These are phyloP conservation scores for Muscicapa comitata DNA, from an alignment of 2,797 vertebrate genomes.

Conservation along the genomic window DNA sequence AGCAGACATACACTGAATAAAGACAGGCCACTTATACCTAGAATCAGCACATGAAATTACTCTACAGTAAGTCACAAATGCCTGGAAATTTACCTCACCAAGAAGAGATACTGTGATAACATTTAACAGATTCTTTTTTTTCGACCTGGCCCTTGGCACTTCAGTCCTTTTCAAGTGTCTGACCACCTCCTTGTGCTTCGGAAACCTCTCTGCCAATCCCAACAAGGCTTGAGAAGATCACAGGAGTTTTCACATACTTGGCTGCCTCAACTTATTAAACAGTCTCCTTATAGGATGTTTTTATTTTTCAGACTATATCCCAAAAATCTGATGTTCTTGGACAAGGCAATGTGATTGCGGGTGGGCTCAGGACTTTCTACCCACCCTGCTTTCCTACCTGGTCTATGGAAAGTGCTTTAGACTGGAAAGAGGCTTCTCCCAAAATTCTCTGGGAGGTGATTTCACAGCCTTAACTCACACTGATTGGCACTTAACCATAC, in stretches of 20 bases:
- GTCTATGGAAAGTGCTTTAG: neutral
- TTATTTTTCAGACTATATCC: conserved; percentile 70
- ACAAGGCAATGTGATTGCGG: conserved; percentile 57
- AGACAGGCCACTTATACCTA: neutral
- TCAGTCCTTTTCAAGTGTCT: conserved; percentile 47
- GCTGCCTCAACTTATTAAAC: conserved; percentile 56
- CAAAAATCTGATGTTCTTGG: conserved; percentile 72
- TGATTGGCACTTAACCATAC: neutral
- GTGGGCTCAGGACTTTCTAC: conserved; percentile 55
- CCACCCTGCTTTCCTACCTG: conserved; percentile 23
- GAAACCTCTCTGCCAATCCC: conserved; percentile 60
- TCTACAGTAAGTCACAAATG: neutral
- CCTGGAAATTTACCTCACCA: conserved; percentile 20
- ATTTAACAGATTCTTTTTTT: conserved; percentile 25
- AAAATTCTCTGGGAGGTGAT: neutral
- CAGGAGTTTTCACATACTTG: conserved; percentile 65
- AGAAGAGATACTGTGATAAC: conserved; percentile 35
- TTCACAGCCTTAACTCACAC: neutral
- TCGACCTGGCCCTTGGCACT: conserved; percentile 21
- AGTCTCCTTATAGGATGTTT: conserved; percentile 72
- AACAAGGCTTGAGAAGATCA: conserved; percentile 63
- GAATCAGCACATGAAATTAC: neutral
- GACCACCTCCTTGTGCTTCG: conserved; percentile 55
- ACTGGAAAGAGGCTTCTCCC: neutral
- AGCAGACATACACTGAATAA: neutral